Conservation (phyloP, 2,888 invertebrate genomes). For the Ferdinandea cuprea region DNA sequence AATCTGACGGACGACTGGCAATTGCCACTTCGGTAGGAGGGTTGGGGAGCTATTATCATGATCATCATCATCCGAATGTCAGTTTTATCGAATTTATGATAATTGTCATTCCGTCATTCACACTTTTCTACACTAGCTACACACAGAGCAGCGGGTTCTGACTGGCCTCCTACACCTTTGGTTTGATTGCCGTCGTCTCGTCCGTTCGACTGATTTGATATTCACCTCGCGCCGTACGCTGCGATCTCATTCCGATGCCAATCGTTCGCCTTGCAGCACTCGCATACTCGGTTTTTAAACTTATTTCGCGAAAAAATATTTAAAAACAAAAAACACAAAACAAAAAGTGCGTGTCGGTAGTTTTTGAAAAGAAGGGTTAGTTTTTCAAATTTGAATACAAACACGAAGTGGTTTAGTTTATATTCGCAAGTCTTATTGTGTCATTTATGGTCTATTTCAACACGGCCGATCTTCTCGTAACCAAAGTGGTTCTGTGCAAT, state of each 20-base stretch:
- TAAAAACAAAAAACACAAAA: no score
- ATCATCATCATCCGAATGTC: constrained; percentile 57
- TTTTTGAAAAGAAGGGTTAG: not conserved
- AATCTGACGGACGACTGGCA: constrained; percentile 52
- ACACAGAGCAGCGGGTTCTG: not conserved
- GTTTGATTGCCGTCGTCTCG: constrained; percentile 41
- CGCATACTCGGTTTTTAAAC: constrained; percentile 23
- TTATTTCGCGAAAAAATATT: constrained; percentile 41
- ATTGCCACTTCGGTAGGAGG: not conserved
- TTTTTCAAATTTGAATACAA: constrained; percentile 2
- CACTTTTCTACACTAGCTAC: constrained; percentile 32
- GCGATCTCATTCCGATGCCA: constrained; percentile 70
- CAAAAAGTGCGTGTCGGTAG: constrained; percentile 6
- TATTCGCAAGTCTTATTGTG: not conserved
- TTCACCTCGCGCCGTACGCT: constrained; percentile 61
- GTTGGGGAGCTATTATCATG: not conserved
- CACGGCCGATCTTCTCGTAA: not conserved
- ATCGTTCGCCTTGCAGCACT: constrained; percentile 63
- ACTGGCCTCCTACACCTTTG: constrained; percentile 68
- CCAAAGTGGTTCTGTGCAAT: not conserved
- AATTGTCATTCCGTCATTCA: constrained; percentile 69
- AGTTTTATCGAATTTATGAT: constrained; percentile 72
- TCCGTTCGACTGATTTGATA: constrained; percentile 61
- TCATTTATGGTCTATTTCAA: constrained; percentile 15
- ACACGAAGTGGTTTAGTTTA: not conserved